phyloP scores from a whole-genome alignment of 2,797 vertebrate species.

The Lutjanus campechanus region DNA sequence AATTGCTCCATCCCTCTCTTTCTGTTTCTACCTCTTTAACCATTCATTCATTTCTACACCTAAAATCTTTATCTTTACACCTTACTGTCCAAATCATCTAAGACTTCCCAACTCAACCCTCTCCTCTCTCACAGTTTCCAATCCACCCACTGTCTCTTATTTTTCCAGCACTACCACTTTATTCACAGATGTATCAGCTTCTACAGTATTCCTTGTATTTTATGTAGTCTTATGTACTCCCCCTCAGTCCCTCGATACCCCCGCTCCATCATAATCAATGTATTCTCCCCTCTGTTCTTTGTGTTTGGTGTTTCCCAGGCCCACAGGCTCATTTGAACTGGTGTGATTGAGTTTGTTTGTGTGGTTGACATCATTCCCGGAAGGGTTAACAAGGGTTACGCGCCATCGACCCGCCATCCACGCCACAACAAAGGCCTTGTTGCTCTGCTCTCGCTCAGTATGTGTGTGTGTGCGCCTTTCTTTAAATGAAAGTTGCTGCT shows the following conservation, averaged over 20 bases:
- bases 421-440: constrained; percentile 79
- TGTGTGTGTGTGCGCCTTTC: constrained; percentile 27
- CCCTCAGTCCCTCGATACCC: constrained; percentile 53
- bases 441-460: constrained; percentile 46
- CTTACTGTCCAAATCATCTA: neutral
- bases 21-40: constrained; percentile 2
- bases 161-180: constrained; percentile 9
- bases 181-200: constrained; percentile 42
- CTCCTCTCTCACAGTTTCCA: neutral
- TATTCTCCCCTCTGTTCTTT: constrained; percentile 76
- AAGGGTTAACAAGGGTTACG: constrained; percentile 88
- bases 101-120: constrained; percentile 12
- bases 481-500: constrained; percentile 71
- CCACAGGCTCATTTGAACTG: constrained; percentile 84
- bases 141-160: constrained; percentile 5
- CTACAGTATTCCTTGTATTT: constrained; percentile 59
- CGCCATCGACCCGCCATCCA: constrained; percentile 76
- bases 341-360: constrained; percentile 89
- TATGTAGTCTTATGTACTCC: constrained; percentile 34
- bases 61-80: constrained; percentile 8
- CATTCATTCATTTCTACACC: neutral
- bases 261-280: constrained; percentile 76
- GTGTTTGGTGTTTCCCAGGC: constrained; percentile 79
- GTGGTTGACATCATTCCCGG: constrained; percentile 84
- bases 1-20: constrained; percentile 14